A percentile compares a stretch with the other conserved stretches of the same genome.
Conservation (phyloP, 1,140 invertebrate genomes). For the Doryteuthis pealeii region DNA sequence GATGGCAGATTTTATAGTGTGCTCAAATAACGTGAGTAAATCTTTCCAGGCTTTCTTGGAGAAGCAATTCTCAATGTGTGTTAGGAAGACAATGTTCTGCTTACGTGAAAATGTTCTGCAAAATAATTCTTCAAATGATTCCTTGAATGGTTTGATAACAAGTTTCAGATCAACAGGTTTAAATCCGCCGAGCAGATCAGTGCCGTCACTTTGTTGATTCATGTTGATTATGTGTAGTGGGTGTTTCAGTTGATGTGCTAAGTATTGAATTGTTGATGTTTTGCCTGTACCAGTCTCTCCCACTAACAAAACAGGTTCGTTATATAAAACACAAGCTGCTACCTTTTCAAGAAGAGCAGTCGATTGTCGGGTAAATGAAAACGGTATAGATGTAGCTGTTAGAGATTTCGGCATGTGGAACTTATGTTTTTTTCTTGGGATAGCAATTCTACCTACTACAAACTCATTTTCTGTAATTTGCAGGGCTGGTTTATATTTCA, state of each 20-base stretch:
- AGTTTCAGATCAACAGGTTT: conserved; percentile 92
- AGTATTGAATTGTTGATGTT: conserved; percentile 92
- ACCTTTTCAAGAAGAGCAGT: conserved; percentile 83
- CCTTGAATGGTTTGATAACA: conserved; percentile 76
- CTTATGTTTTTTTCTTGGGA: conserved; percentile 45
- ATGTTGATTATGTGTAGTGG: conserved; percentile 96
- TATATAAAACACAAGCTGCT: conserved; percentile 75
- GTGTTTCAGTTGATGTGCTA: conserved; percentile 70
- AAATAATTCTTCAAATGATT: conserved; percentile 87
- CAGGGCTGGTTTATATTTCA: conserved; percentile 77
- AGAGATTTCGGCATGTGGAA: background rate
- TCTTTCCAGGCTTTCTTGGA: conserved; percentile 73
- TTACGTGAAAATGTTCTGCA: conserved; percentile 74
- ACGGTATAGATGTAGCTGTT: conserved; percentile 28
- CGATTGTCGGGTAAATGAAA: conserved; percentile 66
- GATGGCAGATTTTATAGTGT: conserved; percentile 71
- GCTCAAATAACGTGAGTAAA: conserved; percentile 75
- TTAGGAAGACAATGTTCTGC: conserved; percentile 83
- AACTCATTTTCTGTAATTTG: conserved; percentile 59
- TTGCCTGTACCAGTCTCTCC: conserved; percentile 99
- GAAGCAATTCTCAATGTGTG: conserved; percentile 75
- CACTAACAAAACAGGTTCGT: conserved; percentile 91
- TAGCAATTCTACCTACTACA: conserved; percentile 64
- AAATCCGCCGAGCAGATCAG: conserved; percentile 94
- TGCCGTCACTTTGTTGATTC: conserved; percentile 97